These are phyloP conservation scores for Harpagoxenus sublaevis DNA, from an alignment of 2,888 invertebrate species.

Conservation along the genomic window DNA sequence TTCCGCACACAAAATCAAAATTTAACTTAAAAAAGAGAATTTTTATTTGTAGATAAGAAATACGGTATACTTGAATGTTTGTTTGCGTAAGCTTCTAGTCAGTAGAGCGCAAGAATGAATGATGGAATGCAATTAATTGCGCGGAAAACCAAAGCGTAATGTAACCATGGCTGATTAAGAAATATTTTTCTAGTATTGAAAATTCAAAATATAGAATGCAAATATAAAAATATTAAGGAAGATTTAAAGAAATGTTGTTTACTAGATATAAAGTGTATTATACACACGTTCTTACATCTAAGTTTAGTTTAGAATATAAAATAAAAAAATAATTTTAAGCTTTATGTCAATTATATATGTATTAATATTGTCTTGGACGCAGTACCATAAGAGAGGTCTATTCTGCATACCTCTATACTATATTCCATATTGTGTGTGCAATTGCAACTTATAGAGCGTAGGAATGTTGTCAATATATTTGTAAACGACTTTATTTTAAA, in stretches of 20 bases:
- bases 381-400: not conserved
- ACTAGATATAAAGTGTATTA: not conserved
- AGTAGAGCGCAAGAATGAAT: conserved; percentile 51
- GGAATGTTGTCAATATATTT: conserved; percentile 25
- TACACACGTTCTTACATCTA: conserved; percentile 3
- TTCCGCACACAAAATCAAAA: conserved; percentile 5
- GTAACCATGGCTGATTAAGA: not conserved
- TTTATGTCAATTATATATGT: not conserved
- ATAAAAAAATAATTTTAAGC: not conserved
- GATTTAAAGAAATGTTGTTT: not conserved
- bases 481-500: conserved; percentile 53
- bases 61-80: conserved; percentile 16
- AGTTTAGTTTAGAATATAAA: not conserved
- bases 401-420: not conserved
- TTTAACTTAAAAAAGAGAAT: not conserved
- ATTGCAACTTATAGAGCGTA: not conserved
- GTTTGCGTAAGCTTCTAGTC: conserved; percentile 70
- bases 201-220: not conserved
- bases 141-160: conserved; percentile 61
- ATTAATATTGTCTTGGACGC: not conserved
- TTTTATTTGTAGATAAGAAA: conserved; percentile 2
- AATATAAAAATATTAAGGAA: not conserved
- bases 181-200: not conserved
- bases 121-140: not conserved
- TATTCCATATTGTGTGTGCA: conserved; percentile 5